These are phyloP conservation scores for Drosophila longiperda DNA, from an alignment of 2,888 invertebrate genomes.

Conservation along the genomic window DNA sequence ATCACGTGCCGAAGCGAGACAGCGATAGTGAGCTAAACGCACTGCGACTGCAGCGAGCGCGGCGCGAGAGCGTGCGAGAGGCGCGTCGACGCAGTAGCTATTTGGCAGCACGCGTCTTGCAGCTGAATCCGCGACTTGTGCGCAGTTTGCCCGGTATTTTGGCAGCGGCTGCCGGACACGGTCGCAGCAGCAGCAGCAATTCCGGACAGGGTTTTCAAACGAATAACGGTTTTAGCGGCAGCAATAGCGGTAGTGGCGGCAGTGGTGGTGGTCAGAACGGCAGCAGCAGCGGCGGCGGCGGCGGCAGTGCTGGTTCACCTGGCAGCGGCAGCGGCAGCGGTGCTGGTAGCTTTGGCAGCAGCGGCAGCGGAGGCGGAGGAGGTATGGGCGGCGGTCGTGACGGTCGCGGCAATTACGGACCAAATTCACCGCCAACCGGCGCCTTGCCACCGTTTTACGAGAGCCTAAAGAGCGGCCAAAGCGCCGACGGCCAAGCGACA, in stretches of 20 bases:
- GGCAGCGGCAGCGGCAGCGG: slow-evolving; percentile 83
- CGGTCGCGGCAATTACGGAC: slow-evolving; percentile 93
- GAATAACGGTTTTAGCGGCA: slow-evolving; percentile 57
- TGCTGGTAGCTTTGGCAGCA: slow-evolving; percentile 89
- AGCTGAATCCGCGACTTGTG: slow-evolving; percentile 81
- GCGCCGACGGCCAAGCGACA: slow-evolving; percentile 79
- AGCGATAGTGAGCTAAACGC: slow-evolving; percentile 84
- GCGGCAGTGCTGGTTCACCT: slow-evolving; percentile 66
- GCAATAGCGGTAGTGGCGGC: slow-evolving; percentile 82
- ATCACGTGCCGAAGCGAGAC: slow-evolving; percentile 93
- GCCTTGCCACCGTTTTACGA: slow-evolving; percentile 96
- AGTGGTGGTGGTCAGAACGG: slow-evolving; percentile 78
- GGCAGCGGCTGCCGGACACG: slow-evolving; percentile 92
- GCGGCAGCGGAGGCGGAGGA: slow-evolving; percentile 88
- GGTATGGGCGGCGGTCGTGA: slow-evolving; percentile 92
- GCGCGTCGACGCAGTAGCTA: slow-evolving; percentile 89
- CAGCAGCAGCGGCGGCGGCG: slow-evolving; percentile 63
- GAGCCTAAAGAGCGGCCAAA: slow-evolving; percentile 91
- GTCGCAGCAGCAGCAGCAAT: slow-evolving; percentile 87
- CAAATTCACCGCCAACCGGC: slow-evolving; percentile 94
- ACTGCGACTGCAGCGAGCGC: slow-evolving; percentile 86
- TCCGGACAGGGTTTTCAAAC: slow-evolving; percentile 85
- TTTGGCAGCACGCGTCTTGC: slow-evolving; percentile 85
- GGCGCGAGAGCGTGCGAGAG: slow-evolving; percentile 87
- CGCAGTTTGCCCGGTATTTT: slow-evolving; percentile 88